A percentile compares a stretch with the other conserved stretches of the same genome.
Conservation (phyloP, 2,888 invertebrate species). For the Escarpia spicata region DNA sequence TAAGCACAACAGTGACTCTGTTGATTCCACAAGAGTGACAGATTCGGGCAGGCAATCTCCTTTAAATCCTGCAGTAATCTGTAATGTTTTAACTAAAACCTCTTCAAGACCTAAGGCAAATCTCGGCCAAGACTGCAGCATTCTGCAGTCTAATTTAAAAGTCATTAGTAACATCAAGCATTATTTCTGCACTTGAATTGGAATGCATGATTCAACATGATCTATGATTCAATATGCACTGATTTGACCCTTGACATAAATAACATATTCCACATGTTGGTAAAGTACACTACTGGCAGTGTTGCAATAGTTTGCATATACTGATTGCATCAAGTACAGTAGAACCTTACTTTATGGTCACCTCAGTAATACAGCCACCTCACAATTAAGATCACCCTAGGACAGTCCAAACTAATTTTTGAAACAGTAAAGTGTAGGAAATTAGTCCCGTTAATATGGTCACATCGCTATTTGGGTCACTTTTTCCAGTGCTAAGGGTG, state of each 20-base stretch:
- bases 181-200: not conserved
- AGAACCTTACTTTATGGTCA: no score
- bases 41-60: not conserved
- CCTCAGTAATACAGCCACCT: no score
- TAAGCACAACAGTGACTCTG: not conserved
- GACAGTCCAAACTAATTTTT: no score
- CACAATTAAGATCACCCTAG: no score
- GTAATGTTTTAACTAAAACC: not conserved
- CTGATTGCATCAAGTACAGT: not conserved
- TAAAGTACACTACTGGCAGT: not conserved
- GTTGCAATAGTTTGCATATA: not conserved
- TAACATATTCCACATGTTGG: not conserved
- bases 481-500: no score
- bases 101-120: not conserved
- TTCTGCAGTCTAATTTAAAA: slow-evolving; percentile 16
- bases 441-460: no score
- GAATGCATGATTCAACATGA: slow-evolving; percentile 1
- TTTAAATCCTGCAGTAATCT: slow-evolving; percentile 1
- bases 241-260: not conserved
- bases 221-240: not conserved
- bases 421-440: no score
- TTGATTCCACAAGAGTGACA: not conserved
- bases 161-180: not conserved
- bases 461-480: no score
- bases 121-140: not conserved